Conservation (phyloP, 2,797 vertebrate genomes). For the Salmo trutta region DNA sequence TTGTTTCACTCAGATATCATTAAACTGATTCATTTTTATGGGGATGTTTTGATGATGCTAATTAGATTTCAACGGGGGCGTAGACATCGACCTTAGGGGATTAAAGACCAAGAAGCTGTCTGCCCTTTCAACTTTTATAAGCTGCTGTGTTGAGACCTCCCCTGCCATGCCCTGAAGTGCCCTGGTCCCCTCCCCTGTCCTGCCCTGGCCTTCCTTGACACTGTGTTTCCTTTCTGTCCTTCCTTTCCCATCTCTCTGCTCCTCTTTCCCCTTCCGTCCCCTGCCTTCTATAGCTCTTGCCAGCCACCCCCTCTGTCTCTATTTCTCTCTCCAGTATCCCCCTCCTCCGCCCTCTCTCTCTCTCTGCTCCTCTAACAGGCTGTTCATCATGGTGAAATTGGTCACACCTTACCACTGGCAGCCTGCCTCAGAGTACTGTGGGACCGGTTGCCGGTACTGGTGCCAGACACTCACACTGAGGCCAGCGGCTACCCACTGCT, state of each 20-base stretch:
- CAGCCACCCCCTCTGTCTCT: background rate
- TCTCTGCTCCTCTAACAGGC: conserved; percentile 30
- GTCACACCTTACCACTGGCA: conserved; percentile 20
- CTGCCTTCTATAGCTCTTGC: background rate
- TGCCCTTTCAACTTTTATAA: background rate
- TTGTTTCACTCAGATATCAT: background rate
- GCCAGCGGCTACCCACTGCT: background rate
- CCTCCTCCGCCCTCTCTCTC: background rate
- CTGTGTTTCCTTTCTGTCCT: background rate
- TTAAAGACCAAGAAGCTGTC: background rate
- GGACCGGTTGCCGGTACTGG: background rate
- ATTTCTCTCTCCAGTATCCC: background rate
- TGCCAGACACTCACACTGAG: background rate
- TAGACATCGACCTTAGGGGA: too few species aligned
- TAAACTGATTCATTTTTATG: too few species aligned
- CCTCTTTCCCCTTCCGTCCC: background rate
- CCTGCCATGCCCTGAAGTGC: conserved; percentile 12
- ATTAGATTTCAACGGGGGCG: too few species aligned
- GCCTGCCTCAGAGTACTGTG: conserved; percentile 1
- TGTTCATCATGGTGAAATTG: conserved; percentile 39
- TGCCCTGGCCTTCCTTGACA: background rate
- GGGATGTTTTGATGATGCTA: too few species aligned
- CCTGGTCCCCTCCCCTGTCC: background rate
- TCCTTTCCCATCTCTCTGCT: conserved; percentile 9
- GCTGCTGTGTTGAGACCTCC: background rate